Evolutionary conservation across 1,140 invertebrate species (phyloP).

Genomic region (Colletes latitarsis): DNA sequence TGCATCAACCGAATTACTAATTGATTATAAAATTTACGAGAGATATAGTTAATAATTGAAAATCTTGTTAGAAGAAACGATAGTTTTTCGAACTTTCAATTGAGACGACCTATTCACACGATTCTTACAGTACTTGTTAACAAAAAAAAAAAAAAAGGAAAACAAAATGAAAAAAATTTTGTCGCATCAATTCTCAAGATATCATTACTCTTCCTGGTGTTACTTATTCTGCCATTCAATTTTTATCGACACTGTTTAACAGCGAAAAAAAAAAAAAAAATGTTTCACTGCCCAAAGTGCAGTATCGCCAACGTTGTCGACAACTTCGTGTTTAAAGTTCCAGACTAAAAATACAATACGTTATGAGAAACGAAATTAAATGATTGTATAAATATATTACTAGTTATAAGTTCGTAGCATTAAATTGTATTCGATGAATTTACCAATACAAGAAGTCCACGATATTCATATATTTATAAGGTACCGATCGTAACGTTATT

Average conservation of each 20-base stretch:
- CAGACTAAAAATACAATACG: conserved; percentile 52
- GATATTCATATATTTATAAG: conserved; percentile 65
- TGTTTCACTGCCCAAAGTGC: conserved; percentile 35
- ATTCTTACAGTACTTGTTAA: conserved; percentile 29
- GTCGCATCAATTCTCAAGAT: conserved; percentile 32
- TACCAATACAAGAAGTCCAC: conserved; percentile 59
- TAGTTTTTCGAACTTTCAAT: conserved; percentile 42
- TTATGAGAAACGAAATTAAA: conserved; percentile 58
- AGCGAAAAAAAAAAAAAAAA: conserved; percentile 6
- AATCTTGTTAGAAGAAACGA: conserved; percentile 1
- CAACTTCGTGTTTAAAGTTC: conserved; percentile 62
- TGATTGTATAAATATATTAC: conserved; percentile 64
- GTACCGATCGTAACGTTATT: conserved; percentile 65
- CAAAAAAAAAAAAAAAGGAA: conserved; percentile 23
- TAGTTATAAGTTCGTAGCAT: conserved; percentile 65
- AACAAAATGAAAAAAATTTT: conserved; percentile 35
- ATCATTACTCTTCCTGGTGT: conserved; percentile 10
- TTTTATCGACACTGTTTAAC: conserved; percentile 17
- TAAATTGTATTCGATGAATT: conserved; percentile 65
- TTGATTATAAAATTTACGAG: background rate
- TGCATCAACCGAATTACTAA: background rate
- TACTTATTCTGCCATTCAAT: conserved; percentile 18
- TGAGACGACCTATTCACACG: conserved; percentile 13
- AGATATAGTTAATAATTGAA: background rate
- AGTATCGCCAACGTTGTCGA: conserved; percentile 46